phyloP scores from a whole-genome alignment of 1,140 invertebrate genomes.

The Lethrus apterus region DNA sequence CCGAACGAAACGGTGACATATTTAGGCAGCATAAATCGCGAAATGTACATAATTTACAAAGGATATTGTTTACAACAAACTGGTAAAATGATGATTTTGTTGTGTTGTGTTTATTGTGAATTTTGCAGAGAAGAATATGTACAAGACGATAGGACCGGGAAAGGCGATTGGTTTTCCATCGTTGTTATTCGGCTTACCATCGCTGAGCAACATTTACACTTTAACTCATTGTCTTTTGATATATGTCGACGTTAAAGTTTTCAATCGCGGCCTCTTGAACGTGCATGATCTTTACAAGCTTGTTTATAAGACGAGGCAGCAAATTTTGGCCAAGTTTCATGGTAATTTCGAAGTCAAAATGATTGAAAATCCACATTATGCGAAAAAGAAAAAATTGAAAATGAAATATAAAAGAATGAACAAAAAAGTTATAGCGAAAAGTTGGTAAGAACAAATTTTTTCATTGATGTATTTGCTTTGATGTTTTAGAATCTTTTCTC shows the following conservation, averaged over 20 bases:
- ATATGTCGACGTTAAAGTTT: constrained; percentile 1
- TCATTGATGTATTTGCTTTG: constrained; percentile 36
- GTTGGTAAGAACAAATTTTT: not conserved
- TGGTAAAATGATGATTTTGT: constrained; percentile 5
- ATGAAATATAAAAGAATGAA: constrained; percentile 4
- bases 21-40: constrained; percentile 41
- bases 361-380: constrained; percentile 12
- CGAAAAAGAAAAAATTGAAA: constrained; percentile 2
- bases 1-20: constrained; percentile 45
- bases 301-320: constrained; percentile 6
- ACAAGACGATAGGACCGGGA: constrained; percentile 5
- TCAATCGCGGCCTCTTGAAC: not conserved
- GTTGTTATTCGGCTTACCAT: constrained; percentile 7
- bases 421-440: constrained; percentile 1
- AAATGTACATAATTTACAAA: constrained; percentile 43
- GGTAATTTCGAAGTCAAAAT: constrained; percentile 8
- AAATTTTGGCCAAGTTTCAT: constrained; percentile 6
- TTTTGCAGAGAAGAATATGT: constrained; percentile 8
- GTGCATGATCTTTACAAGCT: not conserved
- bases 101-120: not conserved
- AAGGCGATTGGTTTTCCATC: constrained; percentile 1
- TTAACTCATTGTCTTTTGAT: constrained; percentile 6
- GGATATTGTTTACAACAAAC: constrained; percentile 36
- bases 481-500: constrained; percentile 43
- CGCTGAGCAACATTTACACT: constrained; percentile 6